Percentiles rank a stretch among this genome's conserved stretches.
These are phyloP conservation scores for Suillia variegata DNA, from an alignment of 2,888 invertebrate genomes.

Conservation along the genomic window DNA sequence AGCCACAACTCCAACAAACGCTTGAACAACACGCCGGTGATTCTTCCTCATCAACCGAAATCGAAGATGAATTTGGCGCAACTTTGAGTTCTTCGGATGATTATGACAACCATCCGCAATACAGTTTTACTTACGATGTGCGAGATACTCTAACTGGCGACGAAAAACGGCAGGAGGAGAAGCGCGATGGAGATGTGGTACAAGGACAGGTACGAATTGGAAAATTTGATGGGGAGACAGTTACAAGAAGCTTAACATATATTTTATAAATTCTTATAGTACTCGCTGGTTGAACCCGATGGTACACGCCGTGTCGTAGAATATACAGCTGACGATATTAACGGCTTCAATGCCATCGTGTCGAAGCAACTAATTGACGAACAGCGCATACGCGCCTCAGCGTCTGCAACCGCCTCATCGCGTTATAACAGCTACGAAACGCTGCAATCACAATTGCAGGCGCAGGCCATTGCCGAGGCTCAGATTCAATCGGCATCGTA, in stretches of 20 bases:
- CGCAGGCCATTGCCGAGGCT: slow-evolving; percentile 55
- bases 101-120: slow-evolving; percentile 62
- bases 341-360: slow-evolving; percentile 64
- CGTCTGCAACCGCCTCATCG: slow-evolving; percentile 33
- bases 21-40: slow-evolving; percentile 31
- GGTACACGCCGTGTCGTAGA: slow-evolving; percentile 64
- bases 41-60: slow-evolving; percentile 29
- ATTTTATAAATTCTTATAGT: too few species aligned
- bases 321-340: slow-evolving; percentile 63
- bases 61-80: slow-evolving; percentile 38
- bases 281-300: slow-evolving; percentile 63
- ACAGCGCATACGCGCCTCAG: slow-evolving; percentile 27
- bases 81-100: slow-evolving; percentile 55
- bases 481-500: slow-evolving; percentile 43
- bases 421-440: slow-evolving; percentile 53
- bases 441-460: slow-evolving; percentile 48
- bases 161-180: slow-evolving; percentile 64
- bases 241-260: too few species aligned
- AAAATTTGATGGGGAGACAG: too few species aligned
- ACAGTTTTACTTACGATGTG: slow-evolving; percentile 63
- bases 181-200: slow-evolving; percentile 65
- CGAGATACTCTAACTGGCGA: slow-evolving; percentile 63
- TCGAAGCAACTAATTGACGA: slow-evolving; percentile 57
- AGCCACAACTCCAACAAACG: slow-evolving; percentile 29
- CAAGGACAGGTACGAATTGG: slow-evolving; percentile 55